A percentile compares a stretch with the other conserved stretches of the same genome.
These are phyloP conservation scores for Pammene aurita DNA, from an alignment of 2,888 invertebrate species.

Conservation along the genomic window DNA sequence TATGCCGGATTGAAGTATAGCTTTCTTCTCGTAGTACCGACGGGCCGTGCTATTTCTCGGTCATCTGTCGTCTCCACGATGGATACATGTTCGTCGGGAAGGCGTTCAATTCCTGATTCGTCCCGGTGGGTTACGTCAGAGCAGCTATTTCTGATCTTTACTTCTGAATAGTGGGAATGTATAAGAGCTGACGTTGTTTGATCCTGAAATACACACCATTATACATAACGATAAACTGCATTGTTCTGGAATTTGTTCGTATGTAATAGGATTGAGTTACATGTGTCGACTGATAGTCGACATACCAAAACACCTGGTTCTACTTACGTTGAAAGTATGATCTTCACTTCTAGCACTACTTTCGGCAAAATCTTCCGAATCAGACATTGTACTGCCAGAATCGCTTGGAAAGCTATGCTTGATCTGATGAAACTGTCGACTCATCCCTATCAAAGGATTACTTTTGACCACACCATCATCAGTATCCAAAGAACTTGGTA, in stretches of 20 bases:
- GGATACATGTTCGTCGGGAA: slow-evolving; percentile 93
- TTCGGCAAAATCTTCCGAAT: slow-evolving; percentile 84
- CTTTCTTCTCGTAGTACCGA: slow-evolving; percentile 89
- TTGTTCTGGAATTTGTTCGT: too few relatives aligned
- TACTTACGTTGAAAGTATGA: slow-evolving; percentile 64
- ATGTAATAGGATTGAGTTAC: too few relatives aligned
- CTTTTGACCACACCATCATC: slow-evolving; percentile 90
- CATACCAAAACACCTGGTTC: too few relatives aligned
- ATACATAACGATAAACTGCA: background rate
- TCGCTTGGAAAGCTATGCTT: slow-evolving; percentile 72
- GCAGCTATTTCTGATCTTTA: slow-evolving; percentile 64
- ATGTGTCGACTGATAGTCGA: too few relatives aligned
- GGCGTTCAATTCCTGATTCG: slow-evolving; percentile 85
- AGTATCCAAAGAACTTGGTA: slow-evolving; percentile 77
- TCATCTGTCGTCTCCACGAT: slow-evolving; percentile 92
- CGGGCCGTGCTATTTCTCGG: slow-evolving; percentile 85
- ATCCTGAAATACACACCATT: slow-evolving; percentile 55
- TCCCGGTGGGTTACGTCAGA: slow-evolving; percentile 76
- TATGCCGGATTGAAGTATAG: slow-evolving; percentile 96
- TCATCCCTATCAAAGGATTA: slow-evolving; percentile 86
- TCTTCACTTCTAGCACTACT: slow-evolving; percentile 66
- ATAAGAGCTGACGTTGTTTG: slow-evolving; percentile 87
- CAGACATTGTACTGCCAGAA: slow-evolving; percentile 85
- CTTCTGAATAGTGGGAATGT: slow-evolving; percentile 82
- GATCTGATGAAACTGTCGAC: slow-evolving; percentile 84